Evolutionary conservation across 1,140 invertebrate genomes (phyloP), one percentile per base, ranked within the genome.

Genomic region (Orussus abietinus): DNA sequence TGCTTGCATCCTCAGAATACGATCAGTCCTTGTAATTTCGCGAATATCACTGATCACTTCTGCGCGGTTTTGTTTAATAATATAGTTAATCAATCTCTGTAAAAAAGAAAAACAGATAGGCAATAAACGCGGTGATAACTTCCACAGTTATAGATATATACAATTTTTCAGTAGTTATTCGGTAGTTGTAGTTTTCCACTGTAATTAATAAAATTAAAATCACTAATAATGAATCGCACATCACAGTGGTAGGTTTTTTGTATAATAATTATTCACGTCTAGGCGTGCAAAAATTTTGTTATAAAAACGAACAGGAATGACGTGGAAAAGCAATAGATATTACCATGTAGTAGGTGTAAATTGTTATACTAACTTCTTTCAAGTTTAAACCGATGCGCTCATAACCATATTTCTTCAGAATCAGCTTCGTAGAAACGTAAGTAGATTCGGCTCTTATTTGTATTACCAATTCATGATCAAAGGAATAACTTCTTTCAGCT

Each of bases 351-450:
- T 9, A 32, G 13, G 9, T 32, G n/a, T n/a, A n/a, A n/a, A n/a
- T n/a, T n/a, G n/a, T n/a, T 19, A 26, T 49, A 57, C 45, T 49
- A 14, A 66, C 64, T 39, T 58, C 38, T 6, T 25, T 25, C 22
- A 25, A 25, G 31, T 49, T 61, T 18, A 64, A 31, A 2, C 61
- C 62, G 21, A 62, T 49, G 17, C 58, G 51, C 17, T 61, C 55
- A 31, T 56, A 70, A 11, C 57, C 57, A 36, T 69, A 70, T 39
- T 69, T 70, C 19, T 69, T 70, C 14, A 60, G 47, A 9, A 69
- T 47, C 11, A 69, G 19, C 41, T 65, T 69, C 18, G 58, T 53
- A 12, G 57, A 34, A 18, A 70, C 52, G 7, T 38, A 55, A 32
- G 55, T 62, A 11, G 34, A 33, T 46, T 65, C 66, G 7, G 42